Conservation (phyloP, 37 sponge, comb jelly and placozoan species). For the Chondrosia reniformis region DNA sequence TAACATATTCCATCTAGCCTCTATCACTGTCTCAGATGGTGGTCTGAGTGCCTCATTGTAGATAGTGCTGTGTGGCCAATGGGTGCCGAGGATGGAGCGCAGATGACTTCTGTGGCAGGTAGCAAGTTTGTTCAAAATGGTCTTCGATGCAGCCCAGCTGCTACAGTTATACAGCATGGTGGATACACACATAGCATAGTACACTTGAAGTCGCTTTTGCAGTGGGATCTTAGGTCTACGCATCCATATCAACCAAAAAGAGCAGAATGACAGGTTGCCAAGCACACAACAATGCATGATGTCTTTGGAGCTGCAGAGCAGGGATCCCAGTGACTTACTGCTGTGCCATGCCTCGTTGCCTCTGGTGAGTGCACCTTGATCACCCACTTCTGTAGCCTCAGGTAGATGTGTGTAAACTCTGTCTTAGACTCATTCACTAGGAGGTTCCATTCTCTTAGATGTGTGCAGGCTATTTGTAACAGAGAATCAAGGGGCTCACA, state of each 20-base stretch:
- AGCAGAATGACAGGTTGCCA: neutral
- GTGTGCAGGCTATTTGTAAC: neutral
- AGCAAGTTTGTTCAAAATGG: neutral
- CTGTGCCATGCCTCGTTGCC: slow-evolving; percentile 15
- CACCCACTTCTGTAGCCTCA: neutral
- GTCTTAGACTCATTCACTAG: slow-evolving; percentile 20
- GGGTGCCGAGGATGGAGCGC: neutral
- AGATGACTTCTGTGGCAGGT: slow-evolving; percentile 6
- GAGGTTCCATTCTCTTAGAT: slow-evolving; percentile 18
- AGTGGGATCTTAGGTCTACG: neutral
- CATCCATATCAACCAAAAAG: slow-evolving; percentile 10
- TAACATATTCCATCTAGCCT: neutral
- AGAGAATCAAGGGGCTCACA: neutral
- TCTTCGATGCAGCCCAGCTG: slow-evolving; percentile 11
- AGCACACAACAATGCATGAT: neutral
- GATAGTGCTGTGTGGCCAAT: slow-evolving; percentile 12
- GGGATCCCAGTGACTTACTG: slow-evolving; percentile 20
- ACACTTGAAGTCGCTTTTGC: neutral
- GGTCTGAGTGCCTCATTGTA: slow-evolving; percentile 3
- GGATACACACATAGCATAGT: neutral
- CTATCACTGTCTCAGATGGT: slow-evolving; percentile 13
- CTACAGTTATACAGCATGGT: slow-evolving; percentile 12
- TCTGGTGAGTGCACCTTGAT: neutral
- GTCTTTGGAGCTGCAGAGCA: neutral
- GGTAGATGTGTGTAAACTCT: slow-evolving; percentile 15